Conservation (phyloP, 1,140 invertebrate species). For the Tribolium castaneum region DNA sequence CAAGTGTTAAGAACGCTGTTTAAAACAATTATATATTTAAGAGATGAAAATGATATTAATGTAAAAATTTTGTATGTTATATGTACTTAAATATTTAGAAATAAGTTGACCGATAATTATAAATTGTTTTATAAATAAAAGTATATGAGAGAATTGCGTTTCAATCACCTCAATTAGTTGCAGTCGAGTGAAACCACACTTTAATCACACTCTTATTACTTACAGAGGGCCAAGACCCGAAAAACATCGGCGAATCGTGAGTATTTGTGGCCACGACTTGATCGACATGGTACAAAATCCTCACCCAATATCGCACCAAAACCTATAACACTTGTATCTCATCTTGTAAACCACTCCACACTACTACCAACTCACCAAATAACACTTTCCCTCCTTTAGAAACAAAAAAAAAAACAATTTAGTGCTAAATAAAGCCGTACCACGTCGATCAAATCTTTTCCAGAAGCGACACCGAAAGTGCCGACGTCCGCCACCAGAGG, state of each 20-base stretch:
- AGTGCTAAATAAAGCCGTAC: not conserved
- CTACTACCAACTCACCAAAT: too few species aligned
- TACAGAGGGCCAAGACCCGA: conserved; percentile 50
- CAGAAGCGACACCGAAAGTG: conserved; percentile 68
- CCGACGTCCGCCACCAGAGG: conserved; percentile 62
- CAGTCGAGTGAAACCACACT: not conserved
- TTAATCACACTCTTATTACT: conserved; percentile 34
- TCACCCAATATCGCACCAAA: too few species aligned
- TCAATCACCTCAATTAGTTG: conserved; percentile 12
- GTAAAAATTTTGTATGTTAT: conserved; percentile 59
- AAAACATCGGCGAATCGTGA: conserved; percentile 57
- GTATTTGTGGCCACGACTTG: conserved; percentile 41
- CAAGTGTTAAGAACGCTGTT: conserved; percentile 17
- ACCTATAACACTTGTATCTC: too few species aligned
- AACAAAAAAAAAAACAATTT: not conserved
- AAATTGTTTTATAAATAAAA: conserved; percentile 60
- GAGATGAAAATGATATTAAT: conserved; percentile 47
- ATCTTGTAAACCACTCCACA: too few species aligned
- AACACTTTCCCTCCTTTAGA: too few species aligned
- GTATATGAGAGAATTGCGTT: conserved; percentile 38
- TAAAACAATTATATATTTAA: conserved; percentile 17
- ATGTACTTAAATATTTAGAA: conserved; percentile 56
- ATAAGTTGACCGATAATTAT: conserved; percentile 57
- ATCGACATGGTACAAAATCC: not conserved
- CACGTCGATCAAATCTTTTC: not conserved